Evolutionary conservation across 2,888 invertebrate species (phyloP).

Genomic region (Philereme transversata): DNA sequence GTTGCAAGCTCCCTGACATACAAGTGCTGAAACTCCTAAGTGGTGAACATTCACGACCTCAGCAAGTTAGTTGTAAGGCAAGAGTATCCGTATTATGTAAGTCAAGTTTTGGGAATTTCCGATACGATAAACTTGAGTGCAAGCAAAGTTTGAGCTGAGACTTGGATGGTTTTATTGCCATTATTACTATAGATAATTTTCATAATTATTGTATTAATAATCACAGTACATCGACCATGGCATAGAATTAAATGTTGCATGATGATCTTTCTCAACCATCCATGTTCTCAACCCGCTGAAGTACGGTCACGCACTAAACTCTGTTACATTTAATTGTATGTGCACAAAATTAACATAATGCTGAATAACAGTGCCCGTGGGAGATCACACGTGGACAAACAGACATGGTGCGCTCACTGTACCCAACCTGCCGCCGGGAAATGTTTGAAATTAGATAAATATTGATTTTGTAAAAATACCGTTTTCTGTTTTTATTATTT

Average conservation of each 20-base stretch:
- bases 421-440: slow-evolving; percentile 10
- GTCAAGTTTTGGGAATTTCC: slow-evolving; percentile 29
- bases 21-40: slow-evolving; percentile 8
- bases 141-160: slow-evolving; percentile 29
- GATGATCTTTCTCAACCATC: neutral
- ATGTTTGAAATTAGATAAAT: slow-evolving; percentile 12
- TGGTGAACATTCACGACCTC: slow-evolving; percentile 20
- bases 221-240: neutral
- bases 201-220: neutral
- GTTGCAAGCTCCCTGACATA: neutral
- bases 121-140: slow-evolving; percentile 23
- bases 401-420: slow-evolving; percentile 36
- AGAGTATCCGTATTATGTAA: slow-evolving; percentile 16
- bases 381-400: slow-evolving; percentile 75
- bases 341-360: slow-evolving; percentile 68
- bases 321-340: neutral
- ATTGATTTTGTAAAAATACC: slow-evolving; percentile 1
- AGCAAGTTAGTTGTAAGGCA: slow-evolving; percentile 26
- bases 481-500: neutral
- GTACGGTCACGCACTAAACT: neutral
- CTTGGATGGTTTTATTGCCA: slow-evolving; percentile 41
- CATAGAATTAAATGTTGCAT: neutral
- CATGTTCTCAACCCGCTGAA: neutral
- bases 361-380: slow-evolving; percentile 70
- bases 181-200: slow-evolving; percentile 31